Conservation (phyloP, 2,113 vertebrate genomes). For the Chloropsis hardwickii region DNA sequence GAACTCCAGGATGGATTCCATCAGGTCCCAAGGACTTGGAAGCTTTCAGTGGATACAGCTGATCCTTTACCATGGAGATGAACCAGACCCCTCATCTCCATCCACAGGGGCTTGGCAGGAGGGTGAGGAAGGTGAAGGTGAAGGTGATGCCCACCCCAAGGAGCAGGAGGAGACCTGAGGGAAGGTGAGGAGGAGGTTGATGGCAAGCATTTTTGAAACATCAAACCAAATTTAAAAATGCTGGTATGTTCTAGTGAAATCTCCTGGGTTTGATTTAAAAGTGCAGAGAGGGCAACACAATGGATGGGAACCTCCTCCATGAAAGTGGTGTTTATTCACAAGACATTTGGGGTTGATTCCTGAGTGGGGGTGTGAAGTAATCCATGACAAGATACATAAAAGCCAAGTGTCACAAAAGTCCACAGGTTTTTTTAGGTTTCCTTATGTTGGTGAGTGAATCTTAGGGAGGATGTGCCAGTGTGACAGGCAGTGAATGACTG, state of each 20-base stretch:
- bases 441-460: not conserved
- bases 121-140: not conserved
- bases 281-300: accelerated
- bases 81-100: not conserved
- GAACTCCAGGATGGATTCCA: not conserved
- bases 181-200: not conserved
- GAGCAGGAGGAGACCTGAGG: not conserved
- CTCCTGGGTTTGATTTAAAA: not conserved
- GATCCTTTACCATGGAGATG: not conserved
- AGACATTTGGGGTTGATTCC: not conserved
- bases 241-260: accelerated
- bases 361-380: not conserved
- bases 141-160: not conserved
- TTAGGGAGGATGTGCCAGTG: not conserved
- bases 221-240: not conserved
- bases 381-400: not conserved
- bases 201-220: not conserved
- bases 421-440: not conserved
- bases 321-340: not conserved
- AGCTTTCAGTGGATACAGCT: too few species aligned
- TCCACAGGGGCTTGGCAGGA: not conserved
- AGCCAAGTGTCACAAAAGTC: not conserved
- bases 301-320: not conserved
- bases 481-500: accelerated
- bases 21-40: not conserved